phyloP scores from a whole-genome alignment of 2,888 invertebrate genomes.

The Ctena decussata region DNA sequence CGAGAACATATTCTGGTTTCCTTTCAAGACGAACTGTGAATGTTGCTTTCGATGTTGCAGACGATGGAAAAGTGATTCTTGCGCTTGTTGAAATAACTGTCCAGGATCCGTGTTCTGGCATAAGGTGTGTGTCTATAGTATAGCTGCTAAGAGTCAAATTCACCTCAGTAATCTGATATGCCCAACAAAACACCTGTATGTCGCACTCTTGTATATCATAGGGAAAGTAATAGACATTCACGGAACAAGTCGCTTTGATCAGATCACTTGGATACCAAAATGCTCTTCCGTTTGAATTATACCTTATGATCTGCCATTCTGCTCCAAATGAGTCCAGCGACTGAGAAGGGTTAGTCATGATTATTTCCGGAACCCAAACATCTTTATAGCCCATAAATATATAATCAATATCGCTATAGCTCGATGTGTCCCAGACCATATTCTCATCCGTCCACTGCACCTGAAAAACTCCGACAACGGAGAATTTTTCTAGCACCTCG shows the following conservation, averaged over 20 bases:
- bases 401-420: no score
- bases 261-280: constrained; percentile 47
- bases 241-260: no score
- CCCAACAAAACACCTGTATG: constrained; percentile 42
- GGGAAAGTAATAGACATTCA: constrained; percentile 59
- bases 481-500: no score
- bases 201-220: constrained; percentile 60
- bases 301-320: constrained; percentile 48
- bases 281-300: constrained; percentile 39
- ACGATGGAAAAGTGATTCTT: neutral
- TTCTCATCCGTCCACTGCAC: no score
- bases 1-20: constrained; percentile 47
- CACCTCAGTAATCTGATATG: constrained; percentile 45
- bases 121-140: neutral
- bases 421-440: no score
- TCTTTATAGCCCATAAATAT: no score
- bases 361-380: no score
- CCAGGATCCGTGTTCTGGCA: neutral
- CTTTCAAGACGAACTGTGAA: constrained; percentile 26
- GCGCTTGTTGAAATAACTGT: neutral
- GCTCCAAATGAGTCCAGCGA: constrained; percentile 49
- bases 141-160: neutral
- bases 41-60: neutral
- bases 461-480: no score
- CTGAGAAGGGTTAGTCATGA: constrained; percentile 58